Conservation (phyloP, 1,140 invertebrate species). For the Acromyrmex charruanus region DNA sequence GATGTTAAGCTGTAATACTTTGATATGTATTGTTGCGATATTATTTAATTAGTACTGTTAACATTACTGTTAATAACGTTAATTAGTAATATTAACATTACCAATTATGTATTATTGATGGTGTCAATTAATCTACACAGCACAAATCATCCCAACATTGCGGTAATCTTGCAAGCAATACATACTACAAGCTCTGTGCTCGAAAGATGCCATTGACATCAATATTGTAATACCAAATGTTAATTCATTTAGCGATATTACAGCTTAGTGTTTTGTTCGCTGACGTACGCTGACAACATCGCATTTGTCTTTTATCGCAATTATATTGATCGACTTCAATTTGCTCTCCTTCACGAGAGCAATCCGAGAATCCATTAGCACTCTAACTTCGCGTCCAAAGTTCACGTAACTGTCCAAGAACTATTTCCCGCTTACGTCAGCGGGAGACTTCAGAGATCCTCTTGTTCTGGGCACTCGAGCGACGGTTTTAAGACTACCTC, state of each 20-base stretch:
- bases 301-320: constrained; percentile 22
- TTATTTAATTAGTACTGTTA: constrained; percentile 1
- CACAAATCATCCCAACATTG: too few species aligned
- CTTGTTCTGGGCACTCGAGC: too few species aligned
- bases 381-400: constrained; percentile 4
- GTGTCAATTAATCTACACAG: neutral
- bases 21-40: constrained; percentile 4
- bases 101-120: neutral
- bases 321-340: constrained; percentile 19
- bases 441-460: neutral
- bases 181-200: too few species aligned
- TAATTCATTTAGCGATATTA: neutral
- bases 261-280: neutral
- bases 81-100: constrained; percentile 27
- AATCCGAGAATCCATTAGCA: neutral
- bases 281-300: neutral
- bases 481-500: constrained; percentile 82
- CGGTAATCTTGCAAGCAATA: too few species aligned
- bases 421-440: neutral
- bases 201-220: too few species aligned
- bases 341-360: neutral
- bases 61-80: constrained; percentile 11
- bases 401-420: neutral
- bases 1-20: constrained; percentile 21
- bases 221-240: constrained; percentile 10